Conservation (phyloP, 2,888 invertebrate genomes). For the Caenorhabditis drosophilae region DNA sequence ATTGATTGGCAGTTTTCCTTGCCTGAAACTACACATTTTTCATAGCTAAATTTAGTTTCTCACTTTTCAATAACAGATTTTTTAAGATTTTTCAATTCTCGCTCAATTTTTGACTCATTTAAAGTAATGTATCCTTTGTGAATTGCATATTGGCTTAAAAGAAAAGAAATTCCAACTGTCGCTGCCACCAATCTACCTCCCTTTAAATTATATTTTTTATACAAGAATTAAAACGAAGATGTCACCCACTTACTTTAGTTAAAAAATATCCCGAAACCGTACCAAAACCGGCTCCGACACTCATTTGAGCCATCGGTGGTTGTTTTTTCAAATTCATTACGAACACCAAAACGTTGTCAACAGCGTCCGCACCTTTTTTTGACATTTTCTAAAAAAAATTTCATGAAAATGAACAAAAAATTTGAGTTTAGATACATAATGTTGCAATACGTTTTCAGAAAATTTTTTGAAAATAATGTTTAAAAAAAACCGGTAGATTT, state of each 20-base stretch:
- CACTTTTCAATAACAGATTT: conserved; percentile 26
- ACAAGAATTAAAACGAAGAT: background rate
- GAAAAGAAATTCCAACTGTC: conserved; percentile 30
- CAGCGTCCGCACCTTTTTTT: too few relatives aligned
- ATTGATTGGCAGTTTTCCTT: background rate
- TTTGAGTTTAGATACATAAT: too few relatives aligned
- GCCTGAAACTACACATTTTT: conserved; percentile 7
- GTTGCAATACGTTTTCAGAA: too few relatives aligned
- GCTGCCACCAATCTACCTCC: conserved; percentile 32
- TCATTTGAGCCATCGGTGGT: conserved; percentile 30
- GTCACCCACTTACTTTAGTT: conserved; percentile 16
- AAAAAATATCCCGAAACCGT: conserved; percentile 31
- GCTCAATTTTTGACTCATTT: conserved; percentile 29
- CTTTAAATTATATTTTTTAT: conserved; percentile 5
- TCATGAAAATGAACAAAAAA: background rate
- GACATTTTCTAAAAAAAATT: background rate
- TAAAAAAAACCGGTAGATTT: background rate
- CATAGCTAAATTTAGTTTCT: background rate
- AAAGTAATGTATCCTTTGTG: conserved; percentile 39
- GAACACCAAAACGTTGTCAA: conserved; percentile 12
- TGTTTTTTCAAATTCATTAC: conserved; percentile 23
- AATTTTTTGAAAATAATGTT: too few relatives aligned
- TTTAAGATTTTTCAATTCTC: conserved; percentile 24
- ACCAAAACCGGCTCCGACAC: conserved; percentile 31
- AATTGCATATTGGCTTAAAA: conserved; percentile 26